Evolutionary conservation across 2,797 vertebrate species (phyloP), one percentile per base, ranked within the genome.

Genomic region (Cygnus olor): DNA sequence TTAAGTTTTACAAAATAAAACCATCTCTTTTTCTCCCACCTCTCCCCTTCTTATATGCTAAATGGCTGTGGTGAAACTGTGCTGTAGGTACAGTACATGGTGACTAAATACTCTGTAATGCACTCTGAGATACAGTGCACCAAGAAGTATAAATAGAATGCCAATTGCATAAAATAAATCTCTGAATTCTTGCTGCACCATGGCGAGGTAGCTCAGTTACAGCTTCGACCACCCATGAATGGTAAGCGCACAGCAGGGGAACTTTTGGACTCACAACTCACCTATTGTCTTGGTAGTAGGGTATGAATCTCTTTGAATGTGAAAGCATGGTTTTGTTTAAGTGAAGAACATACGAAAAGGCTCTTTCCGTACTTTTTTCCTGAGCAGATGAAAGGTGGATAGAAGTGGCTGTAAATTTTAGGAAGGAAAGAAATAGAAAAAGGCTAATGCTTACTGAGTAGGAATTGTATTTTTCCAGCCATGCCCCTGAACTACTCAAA

Each of bases 91-190:
- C 32, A 63, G 40, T 54, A 80, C 77, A 42, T 42, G 87, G 85
- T 89, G 85, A 89, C 94, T 95, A 91, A 96, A 95, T 90, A 72
- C 80, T 87, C 68, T 72, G n/a, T 65, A 94, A 92, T 28, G 63
- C 0, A 1, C 44, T 79, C 69, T 58, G 78, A 96, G 91, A 91
- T 94, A 93, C 38, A 80, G 77, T 54, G 47, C 80, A 95, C 82
- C 66, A 92, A 83, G 86, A 95, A 74, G 80, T 34, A 88, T 94
- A 94, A 94, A 85, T 88, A 91, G 90, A 92, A 93, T 95, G 96
- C 91, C 87, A 89, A 63, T 93, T 94, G 94, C 78, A 68, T 94
- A 89, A 94, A 96, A 96, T 94, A 95, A 94, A 96, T 95, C 88
- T 92, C 79, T 93, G 80, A 90, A 95, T 97, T 92, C 95, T 96